Evolutionary conservation across 2,113 vertebrate species (phyloP).

Genomic region (Ammodytes marinus): DNA sequence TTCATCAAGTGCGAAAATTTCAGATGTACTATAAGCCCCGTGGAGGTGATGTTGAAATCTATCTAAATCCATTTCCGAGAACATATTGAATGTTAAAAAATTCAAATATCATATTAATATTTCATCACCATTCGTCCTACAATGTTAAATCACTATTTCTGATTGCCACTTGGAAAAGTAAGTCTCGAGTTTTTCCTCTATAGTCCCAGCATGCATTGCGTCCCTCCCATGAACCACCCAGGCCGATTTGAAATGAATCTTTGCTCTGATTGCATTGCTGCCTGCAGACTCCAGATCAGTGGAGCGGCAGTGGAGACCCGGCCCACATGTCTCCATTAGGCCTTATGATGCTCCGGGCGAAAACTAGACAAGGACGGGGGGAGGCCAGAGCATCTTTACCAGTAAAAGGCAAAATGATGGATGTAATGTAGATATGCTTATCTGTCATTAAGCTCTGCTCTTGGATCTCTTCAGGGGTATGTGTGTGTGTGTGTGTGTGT

Average conservation of each 20-base stretch:
- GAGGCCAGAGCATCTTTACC: conserved; percentile 52
- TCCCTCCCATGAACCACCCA: conserved; percentile 55
- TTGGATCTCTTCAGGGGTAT: not conserved
- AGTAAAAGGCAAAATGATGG: conserved; percentile 43
- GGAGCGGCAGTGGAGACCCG: conserved; percentile 21
- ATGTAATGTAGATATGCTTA: conserved; percentile 70
- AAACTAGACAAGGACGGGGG: not conserved
- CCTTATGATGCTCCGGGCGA: conserved; percentile 34
- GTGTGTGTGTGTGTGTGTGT: too few relatives aligned
- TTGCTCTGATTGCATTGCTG: conserved; percentile 47
- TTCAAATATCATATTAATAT: not conserved
- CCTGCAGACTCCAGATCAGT: conserved; percentile 42
- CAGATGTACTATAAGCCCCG: conserved; percentile 1
- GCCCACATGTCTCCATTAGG: conserved; percentile 51
- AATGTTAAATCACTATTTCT: not conserved
- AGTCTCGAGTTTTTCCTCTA: conserved; percentile 1
- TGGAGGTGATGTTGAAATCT: not conserved
- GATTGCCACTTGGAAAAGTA: conserved; percentile 10
- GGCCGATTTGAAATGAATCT: conserved; percentile 67
- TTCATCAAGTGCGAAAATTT: conserved; percentile 1
- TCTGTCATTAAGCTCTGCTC: conserved; percentile 67
- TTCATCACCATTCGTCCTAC: not conserved
- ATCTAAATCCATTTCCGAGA: not conserved
- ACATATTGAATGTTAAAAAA: conserved; percentile 8
- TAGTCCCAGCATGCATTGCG: conserved; percentile 2